These are phyloP conservation scores for Ormyrus thymus DNA, from an alignment of 2,888 invertebrate species.

Conservation along the genomic window DNA sequence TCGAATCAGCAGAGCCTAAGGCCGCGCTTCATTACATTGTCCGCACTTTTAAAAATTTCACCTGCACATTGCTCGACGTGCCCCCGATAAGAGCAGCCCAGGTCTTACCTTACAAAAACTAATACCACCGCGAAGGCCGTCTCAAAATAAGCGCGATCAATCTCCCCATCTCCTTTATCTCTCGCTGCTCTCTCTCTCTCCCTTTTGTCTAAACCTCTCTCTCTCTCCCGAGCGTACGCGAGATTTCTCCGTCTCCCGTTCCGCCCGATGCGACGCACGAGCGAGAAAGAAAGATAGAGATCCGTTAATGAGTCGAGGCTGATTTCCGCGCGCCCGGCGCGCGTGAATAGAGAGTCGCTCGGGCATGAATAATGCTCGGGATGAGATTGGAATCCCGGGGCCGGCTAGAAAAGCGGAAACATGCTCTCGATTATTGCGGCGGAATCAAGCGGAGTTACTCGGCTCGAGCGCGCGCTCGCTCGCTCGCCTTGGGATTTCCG, in stretches of 20 bases:
- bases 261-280: conserved; percentile 3
- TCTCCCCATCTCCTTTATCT: neutral
- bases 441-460: conserved; percentile 23
- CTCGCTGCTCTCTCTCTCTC: neutral
- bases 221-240: neutral
- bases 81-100: too few species aligned
- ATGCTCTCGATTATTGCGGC: conserved; percentile 48
- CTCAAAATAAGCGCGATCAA: conserved; percentile 26
- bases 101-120: conserved; percentile 32
- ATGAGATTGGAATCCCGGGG: conserved; percentile 52
- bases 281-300: conserved; percentile 35
- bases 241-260: neutral
- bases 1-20: conserved; percentile 36
- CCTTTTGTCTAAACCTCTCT: neutral
- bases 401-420: conserved; percentile 48
- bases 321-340: conserved; percentile 21
- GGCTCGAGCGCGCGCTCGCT: neutral
- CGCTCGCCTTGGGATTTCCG: conserved; percentile 3
- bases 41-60: conserved; percentile 43
- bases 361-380: conserved; percentile 48
- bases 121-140: conserved; percentile 6
- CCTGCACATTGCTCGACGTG: conserved; percentile 4
- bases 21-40: conserved; percentile 37
- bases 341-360: conserved; percentile 41
- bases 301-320: conserved; percentile 51